Percentiles rank a stretch among this genome's conserved stretches.
phyloP scores from a whole-genome alignment of 1,140 invertebrate genomes.

The Euglossa dilemma region DNA sequence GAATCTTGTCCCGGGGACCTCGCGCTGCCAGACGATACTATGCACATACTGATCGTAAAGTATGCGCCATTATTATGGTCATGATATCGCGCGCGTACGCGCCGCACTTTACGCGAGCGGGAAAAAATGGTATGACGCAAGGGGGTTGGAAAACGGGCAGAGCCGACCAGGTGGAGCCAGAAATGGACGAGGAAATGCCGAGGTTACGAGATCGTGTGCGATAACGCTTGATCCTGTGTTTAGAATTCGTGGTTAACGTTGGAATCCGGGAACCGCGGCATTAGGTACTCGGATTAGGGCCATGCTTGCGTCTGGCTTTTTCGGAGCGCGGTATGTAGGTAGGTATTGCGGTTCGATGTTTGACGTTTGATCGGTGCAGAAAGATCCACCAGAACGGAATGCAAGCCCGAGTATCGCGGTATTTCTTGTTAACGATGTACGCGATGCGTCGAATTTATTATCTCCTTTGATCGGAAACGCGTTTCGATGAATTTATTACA shows the following conservation, averaged over 20 bases:
- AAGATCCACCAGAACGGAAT: no score
- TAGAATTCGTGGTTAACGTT: background rate
- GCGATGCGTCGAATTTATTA: no score
- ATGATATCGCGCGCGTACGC: slow-evolving; percentile 51
- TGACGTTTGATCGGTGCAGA: no score
- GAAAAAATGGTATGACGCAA: background rate
- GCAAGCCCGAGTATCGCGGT: no score
- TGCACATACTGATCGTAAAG: slow-evolving; percentile 50
- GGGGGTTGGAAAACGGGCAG: background rate
- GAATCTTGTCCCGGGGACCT: slow-evolving; percentile 53
- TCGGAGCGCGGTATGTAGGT: no score
- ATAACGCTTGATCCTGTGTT: background rate
- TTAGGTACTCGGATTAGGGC: no score
- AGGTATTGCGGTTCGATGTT: no score
- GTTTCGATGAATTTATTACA: no score
- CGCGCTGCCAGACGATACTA: slow-evolving; percentile 49
- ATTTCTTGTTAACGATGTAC: no score
- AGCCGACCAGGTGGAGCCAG: background rate
- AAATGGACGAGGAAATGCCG: background rate
- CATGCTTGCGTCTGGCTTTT: no score
- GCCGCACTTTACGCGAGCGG: slow-evolving; percentile 42
- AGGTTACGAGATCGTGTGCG: background rate
- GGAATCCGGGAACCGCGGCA: no score
- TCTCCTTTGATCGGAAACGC: no score
- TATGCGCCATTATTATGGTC: slow-evolving; percentile 59